phyloP scores from a whole-genome alignment of 1,140 invertebrate species.

The Neotoxoptera formosana region DNA sequence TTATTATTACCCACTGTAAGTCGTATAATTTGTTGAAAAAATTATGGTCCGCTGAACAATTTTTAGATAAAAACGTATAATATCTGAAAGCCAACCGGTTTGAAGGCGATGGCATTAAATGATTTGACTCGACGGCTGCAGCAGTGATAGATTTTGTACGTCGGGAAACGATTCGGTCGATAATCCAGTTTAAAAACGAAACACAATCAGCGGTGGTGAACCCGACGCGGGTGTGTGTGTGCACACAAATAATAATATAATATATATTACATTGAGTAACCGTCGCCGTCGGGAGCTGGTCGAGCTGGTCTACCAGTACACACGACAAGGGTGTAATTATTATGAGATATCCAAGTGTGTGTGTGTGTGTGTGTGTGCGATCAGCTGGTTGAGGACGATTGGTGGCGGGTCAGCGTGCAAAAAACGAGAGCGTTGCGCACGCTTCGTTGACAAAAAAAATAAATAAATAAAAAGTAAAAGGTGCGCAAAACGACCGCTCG shows the following conservation, averaged over 20 bases:
- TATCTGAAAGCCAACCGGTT: background rate
- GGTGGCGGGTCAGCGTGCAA: background rate
- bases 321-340: background rate
- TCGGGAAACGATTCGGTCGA: slow-evolving; percentile 34
- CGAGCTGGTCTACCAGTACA: background rate
- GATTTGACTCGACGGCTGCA: background rate
- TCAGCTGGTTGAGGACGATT: slow-evolving; percentile 14
- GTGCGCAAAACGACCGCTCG: slow-evolving; percentile 20
- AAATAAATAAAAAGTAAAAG: slow-evolving; percentile 49
- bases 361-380: background rate
- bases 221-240: background rate
- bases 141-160: background rate
- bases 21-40: background rate
- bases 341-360: background rate
- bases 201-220: slow-evolving; percentile 13
- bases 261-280: slow-evolving; percentile 18
- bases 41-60: slow-evolving; percentile 1
- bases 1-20: background rate
- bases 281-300: slow-evolving; percentile 39
- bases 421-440: slow-evolving; percentile 49
- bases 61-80: background rate
- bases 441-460: slow-evolving; percentile 35
- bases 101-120: background rate
- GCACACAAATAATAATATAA: background rate
- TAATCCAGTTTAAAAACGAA: slow-evolving; percentile 28